Base-by-base conservation (phyloP, 1,140 invertebrate genomes). In the Diorhabda sublineata region DNA sequence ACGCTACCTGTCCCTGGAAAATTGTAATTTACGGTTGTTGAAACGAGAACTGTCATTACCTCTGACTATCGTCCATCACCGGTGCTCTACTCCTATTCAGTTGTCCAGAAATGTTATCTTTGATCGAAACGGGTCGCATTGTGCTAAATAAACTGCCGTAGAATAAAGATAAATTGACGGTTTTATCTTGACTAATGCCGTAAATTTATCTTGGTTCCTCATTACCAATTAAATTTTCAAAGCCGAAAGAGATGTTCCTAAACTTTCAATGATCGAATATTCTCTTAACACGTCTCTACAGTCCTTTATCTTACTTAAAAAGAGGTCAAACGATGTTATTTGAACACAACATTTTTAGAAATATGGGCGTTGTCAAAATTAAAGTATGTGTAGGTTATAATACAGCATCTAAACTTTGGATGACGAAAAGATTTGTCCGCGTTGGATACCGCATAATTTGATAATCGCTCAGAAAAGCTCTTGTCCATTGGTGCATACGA, bases 31-130 rank as follows among this genome's bases (percentile, higher is more conserved):
- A 75, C 73, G 73, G 68, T 70, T 69, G 72, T 73, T 72, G 72
- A 69, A 69, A 68, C 66, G 72, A 67, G 72, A 73, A 72, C 74
- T 75, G 74, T 75, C 74, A 75, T 75, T 75, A 75, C 74, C 74
- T 74, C 66, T 64, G 67, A 68, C 69, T 73, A 75, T 73, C 74
- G 72, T 75, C 67, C 72, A 70, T 75, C 74, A 74, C 61, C 57
- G 62, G 66, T 69, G 71, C 60, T 68, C 69, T 69, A 65, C 66
- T 65, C 69, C 71, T 67, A 72, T 74, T 72, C 73, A 74, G 71
- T 66, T 72, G 71, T 72, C 71, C 71, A 58, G 47, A 52, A 64
- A 26, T 57, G 52, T 64, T 64, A 64, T 64, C 63, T 56, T 52
- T 26, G 42, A 64, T 64, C 63, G 45, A 47, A 64, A 52, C 47